Evolutionary conservation across 2,797 vertebrate species (phyloP), one percentile per base, ranked within the genome.

Genomic region (Tamandua tetradactyla): DNA sequence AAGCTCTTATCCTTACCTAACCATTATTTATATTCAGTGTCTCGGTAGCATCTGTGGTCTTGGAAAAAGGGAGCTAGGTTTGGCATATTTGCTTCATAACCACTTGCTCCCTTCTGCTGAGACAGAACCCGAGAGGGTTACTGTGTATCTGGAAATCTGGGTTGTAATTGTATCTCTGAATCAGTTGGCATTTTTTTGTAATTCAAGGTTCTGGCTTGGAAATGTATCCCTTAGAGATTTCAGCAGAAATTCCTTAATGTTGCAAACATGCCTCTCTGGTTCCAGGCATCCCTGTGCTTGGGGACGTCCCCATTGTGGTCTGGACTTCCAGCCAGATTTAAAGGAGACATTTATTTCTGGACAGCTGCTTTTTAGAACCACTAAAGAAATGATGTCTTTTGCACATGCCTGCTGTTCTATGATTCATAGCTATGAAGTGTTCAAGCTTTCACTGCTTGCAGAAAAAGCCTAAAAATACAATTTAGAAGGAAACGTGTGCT

Each of bases 351-450:
- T 95, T n/a, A 59, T 68, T 90, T 93, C 57, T 72, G 87, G 87
- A 90, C 66, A 94, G 92, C 4, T 87, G 10, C 0, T 0, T 79
- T 62, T 94, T 92, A 92, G 80, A 14, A 0, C 47, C 64, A 87
- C 15, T 74, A 23, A 57, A 72, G 52, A 40, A 57, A 47, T 72
- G 47, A 15, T 94, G 61, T 49, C 78, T 22, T 87, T 95, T 93
- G 30, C 55, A 15, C 72, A 14, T 69, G 85, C 59, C 74, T 94
- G 69, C 0, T 1, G 66, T 78, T 80, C 74, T 66, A 64, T 93
- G 83, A 95, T 72, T 91, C 76, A 37, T 71, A 62, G 61, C 66
- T 76, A 35, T 75, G 79, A 84, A 95, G 94, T 82, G 27, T 81
- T 42, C 32, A 89, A 69, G 42, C 40, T 75, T 42, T 81, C 52